Percentiles rank a stretch among this genome's conserved stretches.
Evolutionary conservation across 2,797 vertebrate species (phyloP).

Genomic region (Sebastes reedi): DNA sequence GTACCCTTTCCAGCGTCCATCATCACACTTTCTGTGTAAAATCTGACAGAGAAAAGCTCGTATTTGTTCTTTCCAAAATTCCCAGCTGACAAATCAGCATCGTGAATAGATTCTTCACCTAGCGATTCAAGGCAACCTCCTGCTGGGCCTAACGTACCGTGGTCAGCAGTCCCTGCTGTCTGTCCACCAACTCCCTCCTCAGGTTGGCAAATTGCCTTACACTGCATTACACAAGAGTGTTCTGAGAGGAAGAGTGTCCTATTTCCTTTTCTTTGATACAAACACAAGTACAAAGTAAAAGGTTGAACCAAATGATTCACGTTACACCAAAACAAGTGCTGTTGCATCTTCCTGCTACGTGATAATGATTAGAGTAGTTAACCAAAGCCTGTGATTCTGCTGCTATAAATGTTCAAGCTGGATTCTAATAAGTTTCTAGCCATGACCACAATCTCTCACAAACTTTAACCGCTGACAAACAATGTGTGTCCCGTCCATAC

Average conservation of each 20-base stretch:
- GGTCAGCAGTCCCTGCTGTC: slow-evolving; percentile 43
- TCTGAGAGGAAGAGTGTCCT: not conserved
- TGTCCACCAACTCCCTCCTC: slow-evolving; percentile 17
- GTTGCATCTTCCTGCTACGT: not conserved
- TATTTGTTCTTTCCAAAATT: slow-evolving; percentile 40
- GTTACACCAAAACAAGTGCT: not conserved
- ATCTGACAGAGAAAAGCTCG: no score
- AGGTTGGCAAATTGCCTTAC: slow-evolving; percentile 38
- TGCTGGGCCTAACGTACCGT: slow-evolving; percentile 55
- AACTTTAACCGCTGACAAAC: not conserved
- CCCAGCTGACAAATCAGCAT: slow-evolving; percentile 47
- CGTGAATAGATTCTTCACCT: slow-evolving; percentile 60
- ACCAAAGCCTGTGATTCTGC: not conserved
- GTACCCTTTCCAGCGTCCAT: no score
- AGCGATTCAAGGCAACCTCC: slow-evolving; percentile 45
- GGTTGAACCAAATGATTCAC: not conserved
- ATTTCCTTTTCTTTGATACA: not conserved
- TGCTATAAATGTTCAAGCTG: not conserved
- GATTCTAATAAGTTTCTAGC: not conserved
- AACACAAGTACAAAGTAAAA: not conserved
- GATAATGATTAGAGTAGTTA: not conserved
- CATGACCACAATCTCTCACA: not conserved
- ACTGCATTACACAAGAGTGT: slow-evolving; percentile 15
- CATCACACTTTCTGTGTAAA: no score
- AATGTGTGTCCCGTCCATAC: not conserved